Percentiles rank a stretch among this genome's conserved stretches.
These are phyloP conservation scores for Parazoanthus darwini DNA, from an alignment of 92 coral and sea anemone species.

Conservation along the genomic window DNA sequence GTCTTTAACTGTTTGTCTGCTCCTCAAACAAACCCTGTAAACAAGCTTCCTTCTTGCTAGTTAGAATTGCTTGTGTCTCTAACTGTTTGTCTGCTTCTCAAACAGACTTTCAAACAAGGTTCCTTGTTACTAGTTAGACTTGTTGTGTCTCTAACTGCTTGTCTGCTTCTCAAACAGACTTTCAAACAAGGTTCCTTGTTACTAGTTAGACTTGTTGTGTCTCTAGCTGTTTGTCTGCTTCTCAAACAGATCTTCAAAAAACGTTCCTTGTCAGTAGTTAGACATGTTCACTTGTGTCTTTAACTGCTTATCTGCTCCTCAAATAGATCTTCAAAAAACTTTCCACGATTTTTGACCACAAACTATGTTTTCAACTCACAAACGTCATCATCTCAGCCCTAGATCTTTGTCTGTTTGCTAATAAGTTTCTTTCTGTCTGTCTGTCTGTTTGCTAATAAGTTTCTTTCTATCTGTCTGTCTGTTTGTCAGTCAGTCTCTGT, in stretches of 20 bases:
- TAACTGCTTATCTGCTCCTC: background rate
- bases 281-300: background rate
- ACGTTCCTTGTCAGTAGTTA: conserved; percentile 47
- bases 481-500: too few relatives aligned
- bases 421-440: too few relatives aligned
- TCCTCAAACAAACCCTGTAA: conserved; percentile 93
- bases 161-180: background rate
- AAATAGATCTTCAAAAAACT: background rate
- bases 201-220: too few relatives aligned
- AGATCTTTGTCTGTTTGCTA: background rate
- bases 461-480: background rate
- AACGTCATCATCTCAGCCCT: too few relatives aligned
- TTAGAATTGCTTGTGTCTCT: too few relatives aligned
- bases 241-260: conserved; percentile 95
- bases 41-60: conserved; percentile 63
- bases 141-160: background rate
- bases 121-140: background rate
- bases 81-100: conserved; percentile 57
- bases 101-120: conserved; percentile 99
- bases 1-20: conserved; percentile 33
- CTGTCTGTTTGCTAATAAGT: too few relatives aligned
- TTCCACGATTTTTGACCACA: too few relatives aligned
- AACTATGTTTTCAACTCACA: too few relatives aligned
- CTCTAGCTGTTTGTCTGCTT: conserved; percentile 39
- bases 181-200: background rate